Evolutionary conservation across 2,113 vertebrate genomes (phyloP), one percentile per base, ranked within the genome.

Genomic region (Cryptotis parvus): DNA sequence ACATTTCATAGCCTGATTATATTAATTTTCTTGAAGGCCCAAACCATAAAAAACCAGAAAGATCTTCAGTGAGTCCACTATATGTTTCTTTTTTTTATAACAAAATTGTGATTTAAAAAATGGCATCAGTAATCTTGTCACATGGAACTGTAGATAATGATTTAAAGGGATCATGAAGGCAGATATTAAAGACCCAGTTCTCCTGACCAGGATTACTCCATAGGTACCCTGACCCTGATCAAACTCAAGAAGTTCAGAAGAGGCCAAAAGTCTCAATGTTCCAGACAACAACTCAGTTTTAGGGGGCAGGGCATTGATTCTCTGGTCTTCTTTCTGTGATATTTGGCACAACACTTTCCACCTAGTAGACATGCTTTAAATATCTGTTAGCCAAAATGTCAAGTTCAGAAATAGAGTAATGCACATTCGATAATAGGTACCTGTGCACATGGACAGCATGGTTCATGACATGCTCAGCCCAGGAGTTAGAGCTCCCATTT

Each of bases 171-270:
- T 22, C 61, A 33, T 66, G 63, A 27, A 84, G 41, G 43, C 76
- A 80, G 35, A 61, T 52, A 39, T 76, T 22, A 91, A 90, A 93
- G 72, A 11, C 29, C 39, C 33, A 24, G 43, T 79, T 84, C 84
- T 90, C 24, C 9, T 41, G 35, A 80, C 78, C 39, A 65, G 31
- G 45, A 52, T 45, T 68, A 29, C 41, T 61, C 55, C 35, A 7
- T 31, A 81, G 82, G 52, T 80, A n/a, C 58, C 35, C 88, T 93
- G 89, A 87, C 79, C 41, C 86, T 77, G 33, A 66, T 93, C 80
- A 72, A 92, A 77, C 88, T 73, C 43, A 49, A n/a, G 87, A 86
- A 61, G 31, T 52, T 68, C 39, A 15, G 8, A 35, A 33, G 26
- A 70, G 55, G 58, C 22, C 69, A 91, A 63, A 9, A 37, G 3